phyloP scores from a whole-genome alignment of 2,113 vertebrate genomes.

The Otis tarda region DNA sequence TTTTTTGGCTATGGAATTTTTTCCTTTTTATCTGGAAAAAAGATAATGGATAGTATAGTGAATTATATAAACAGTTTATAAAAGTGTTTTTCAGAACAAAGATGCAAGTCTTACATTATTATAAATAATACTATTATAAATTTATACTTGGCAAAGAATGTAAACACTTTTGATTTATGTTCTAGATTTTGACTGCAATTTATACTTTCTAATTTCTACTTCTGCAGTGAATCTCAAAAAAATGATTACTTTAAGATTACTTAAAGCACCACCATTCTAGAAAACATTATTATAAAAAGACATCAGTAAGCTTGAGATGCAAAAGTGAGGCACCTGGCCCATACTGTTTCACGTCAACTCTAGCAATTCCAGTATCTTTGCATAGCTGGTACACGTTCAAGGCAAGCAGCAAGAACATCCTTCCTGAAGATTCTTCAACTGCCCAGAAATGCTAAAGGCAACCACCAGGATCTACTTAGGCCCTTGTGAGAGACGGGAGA shows the following conservation, averaged over 20 bases:
- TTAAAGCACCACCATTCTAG: background rate
- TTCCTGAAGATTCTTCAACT: background rate
- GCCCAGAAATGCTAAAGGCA: background rate
- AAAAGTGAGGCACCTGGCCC: background rate
- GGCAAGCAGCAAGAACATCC: background rate
- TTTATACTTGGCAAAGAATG: background rate
- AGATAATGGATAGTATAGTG: constrained; percentile 64
- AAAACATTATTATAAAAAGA: background rate
- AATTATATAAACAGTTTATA: constrained; percentile 76
- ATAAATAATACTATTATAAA: background rate
- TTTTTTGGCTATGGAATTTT: constrained; percentile 70
- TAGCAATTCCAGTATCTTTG: background rate
- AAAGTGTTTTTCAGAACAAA: background rate
- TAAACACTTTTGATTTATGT: background rate
- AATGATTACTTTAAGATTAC: background rate
- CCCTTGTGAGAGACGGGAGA: background rate
- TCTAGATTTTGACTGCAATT: background rate
- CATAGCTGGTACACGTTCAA: background rate
- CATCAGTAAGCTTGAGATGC: rapidly evolving
- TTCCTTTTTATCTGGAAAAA: constrained; percentile 63
- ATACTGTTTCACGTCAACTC: background rate
- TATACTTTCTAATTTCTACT: background rate
- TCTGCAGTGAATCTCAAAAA: background rate
- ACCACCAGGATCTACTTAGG: background rate
- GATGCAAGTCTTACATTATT: background rate